Evolutionary conservation across 2,797 vertebrate genomes (phyloP).

Genomic region (Echeneis naucrates): DNA sequence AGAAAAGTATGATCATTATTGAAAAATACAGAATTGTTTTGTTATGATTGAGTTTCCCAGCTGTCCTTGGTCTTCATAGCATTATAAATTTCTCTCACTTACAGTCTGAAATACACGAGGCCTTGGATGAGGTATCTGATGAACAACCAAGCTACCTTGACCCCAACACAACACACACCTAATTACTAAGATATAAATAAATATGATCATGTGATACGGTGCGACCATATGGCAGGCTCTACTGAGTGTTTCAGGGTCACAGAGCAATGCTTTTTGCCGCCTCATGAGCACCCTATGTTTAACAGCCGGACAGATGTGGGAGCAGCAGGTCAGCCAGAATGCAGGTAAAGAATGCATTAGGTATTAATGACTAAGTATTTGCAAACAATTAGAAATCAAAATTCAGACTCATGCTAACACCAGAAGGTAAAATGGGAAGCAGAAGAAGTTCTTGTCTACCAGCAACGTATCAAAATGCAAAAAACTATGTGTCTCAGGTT

Average conservation of each 20-base stretch:
- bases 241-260: conserved; percentile 68
- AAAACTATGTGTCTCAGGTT: conserved; percentile 32
- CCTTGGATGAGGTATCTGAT: conserved; percentile 43
- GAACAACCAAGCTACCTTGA: conserved; percentile 52
- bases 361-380: background rate
- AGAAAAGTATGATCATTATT: too few species aligned
- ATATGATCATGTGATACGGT: conserved; percentile 64
- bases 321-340: conserved; percentile 30
- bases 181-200: conserved; percentile 75
- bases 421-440: background rate
- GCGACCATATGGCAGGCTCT: conserved; percentile 69
- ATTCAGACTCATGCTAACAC: background rate
- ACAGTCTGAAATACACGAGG: conserved; percentile 23
- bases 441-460: conserved; percentile 2
- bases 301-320: conserved; percentile 49
- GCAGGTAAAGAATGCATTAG: conserved; percentile 14
- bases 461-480: conserved; percentile 18
- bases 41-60: too few species aligned
- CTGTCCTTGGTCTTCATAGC: too few species aligned
- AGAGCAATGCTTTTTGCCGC: conserved; percentile 49
- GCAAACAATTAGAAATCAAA: conserved; percentile 9
- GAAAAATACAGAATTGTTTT: background rate
- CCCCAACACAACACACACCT: conserved; percentile 47
- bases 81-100: background rate
- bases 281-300: conserved; percentile 47